Base-by-base conservation (phyloP, 2,113 vertebrate genomes). In the Hymenochirus boettgeri region DNA sequence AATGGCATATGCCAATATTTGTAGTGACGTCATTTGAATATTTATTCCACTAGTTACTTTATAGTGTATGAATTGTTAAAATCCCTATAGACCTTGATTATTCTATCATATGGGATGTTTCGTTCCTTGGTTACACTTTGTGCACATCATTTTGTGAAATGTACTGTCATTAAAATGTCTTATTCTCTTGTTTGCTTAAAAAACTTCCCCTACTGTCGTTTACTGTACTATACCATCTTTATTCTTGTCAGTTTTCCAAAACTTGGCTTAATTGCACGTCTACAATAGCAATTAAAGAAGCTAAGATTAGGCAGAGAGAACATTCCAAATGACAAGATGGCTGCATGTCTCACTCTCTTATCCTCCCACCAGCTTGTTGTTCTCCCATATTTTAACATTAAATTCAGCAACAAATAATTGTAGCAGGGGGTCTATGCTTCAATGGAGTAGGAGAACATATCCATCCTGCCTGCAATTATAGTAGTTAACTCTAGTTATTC, bases 401-500 rank as follows among this genome's bases (percentile, higher is more conserved):
- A 27, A 18, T 48, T 56, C 15, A 50, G 9, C 29, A 26, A 39
- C 18, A 52, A 67, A 8, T 22, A 33, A 52, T 53, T 59, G 50
- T 23, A 53, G 27, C 47, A 45, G 27, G 18, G 37, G 22, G 33
- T 27, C 56, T 47, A 59, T 42, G 64, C 56, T 59, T 67, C 46
- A 33, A 15, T 67, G 64, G 19, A 67, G 31, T 37, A 51, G 29
- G 18, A 21, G 46, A 37, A 45, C 12, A 60, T 60, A 59, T 27
- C 24, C 25, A 10, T 69, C 53, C 25, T 53, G 57, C 33, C 57
- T 53, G 24, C 65, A 69, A 69, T 69, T 69, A 69, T 25, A 60
- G 7, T 22, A 7, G 7, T 37, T 18, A 57, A 15, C 29, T 21
- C 4, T 19, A 7, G 18, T 52, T 60, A 27, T 58, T 23, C 56